Base-by-base conservation (phyloP, 2,888 invertebrate genomes). In the Xanthia togata region DNA sequence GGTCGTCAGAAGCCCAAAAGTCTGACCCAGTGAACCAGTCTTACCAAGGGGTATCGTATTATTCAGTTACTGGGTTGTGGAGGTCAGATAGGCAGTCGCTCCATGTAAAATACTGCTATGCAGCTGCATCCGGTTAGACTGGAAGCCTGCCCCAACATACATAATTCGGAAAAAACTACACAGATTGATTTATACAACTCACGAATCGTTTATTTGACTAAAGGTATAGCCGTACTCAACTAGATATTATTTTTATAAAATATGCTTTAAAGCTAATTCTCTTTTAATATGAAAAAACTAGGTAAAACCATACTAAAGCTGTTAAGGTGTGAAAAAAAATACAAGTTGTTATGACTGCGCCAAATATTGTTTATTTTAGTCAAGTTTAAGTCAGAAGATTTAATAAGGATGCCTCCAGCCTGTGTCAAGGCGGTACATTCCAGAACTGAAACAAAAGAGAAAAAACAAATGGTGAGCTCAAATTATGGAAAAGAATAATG, bases 341-440 rank as follows among this genome's bases (percentile, higher is more conserved):
- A 65, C 4, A 50, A 3, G 1, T 3, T 65, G 6, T 31, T 23
- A 62, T 8, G 6, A 41, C 55, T 26, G 3, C 26, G 20, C 12
- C 20, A 41, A 26, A 41, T 69, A 69, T 12, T 69, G 20, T 69
- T 26, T 57, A 69, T 69, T 69, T 68, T 41, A 5, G 44, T 65
- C 12, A 47, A 62, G 1, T 62, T 35, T 62, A 20, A 23, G 11
- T 20, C 3, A 6, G 35, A 38, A 35, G 35, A 62, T 62, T 62
- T 62, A 62, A 35, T 6, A 62, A 23, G 62, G 35, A 62, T 62
- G 8, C 23, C 62, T 62, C 35, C 35, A 5, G 50, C 50, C 80
- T 5, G 93, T 93, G 75, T 92, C 85, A 11, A 93, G 67, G 41
- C 93, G 88, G 87, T 89, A 94, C 76, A 88, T 79, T 12, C 93